Evolutionary conservation across 2,113 vertebrate species (phyloP).

Genomic region (Cyprinus carpio): DNA sequence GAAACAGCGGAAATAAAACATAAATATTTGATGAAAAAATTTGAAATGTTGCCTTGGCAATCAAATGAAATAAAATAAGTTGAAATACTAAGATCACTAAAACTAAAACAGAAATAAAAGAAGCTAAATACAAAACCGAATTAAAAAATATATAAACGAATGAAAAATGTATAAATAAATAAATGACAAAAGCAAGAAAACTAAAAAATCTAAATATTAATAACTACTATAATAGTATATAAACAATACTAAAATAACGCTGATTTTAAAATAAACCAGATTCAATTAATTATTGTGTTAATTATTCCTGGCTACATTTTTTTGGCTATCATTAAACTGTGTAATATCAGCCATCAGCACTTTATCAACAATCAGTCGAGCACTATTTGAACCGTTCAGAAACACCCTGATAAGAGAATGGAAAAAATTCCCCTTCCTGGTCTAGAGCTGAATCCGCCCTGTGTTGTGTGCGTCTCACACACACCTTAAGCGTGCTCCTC

Average conservation of each 20-base stretch:
- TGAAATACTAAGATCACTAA: no score
- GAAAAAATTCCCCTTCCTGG: neutral
- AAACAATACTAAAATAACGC: no score
- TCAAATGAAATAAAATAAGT: no score
- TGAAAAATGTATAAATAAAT: no score
- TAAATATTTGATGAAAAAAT: neutral
- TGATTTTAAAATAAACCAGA: no score
- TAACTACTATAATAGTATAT: no score
- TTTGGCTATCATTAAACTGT: neutral
- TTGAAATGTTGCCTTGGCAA: no score
- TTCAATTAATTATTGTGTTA: neutral
- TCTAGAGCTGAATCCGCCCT: neutral
- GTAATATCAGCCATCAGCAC: neutral
- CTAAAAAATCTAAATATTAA: no score
- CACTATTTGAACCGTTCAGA: neutral
- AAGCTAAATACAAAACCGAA: no score
- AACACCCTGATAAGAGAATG: constrained; percentile 20
- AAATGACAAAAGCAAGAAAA: no score
- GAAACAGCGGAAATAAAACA: neutral
- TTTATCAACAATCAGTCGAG: constrained; percentile 11
- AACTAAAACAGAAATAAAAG: no score
- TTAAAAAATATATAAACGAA: no score
- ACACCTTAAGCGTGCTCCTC: constrained; percentile 90
- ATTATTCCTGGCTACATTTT: neutral
- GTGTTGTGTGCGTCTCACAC: neutral